These are phyloP conservation scores for Diadophis punctatus DNA, from an alignment of 2,113 vertebrate genomes.

Conservation along the genomic window DNA sequence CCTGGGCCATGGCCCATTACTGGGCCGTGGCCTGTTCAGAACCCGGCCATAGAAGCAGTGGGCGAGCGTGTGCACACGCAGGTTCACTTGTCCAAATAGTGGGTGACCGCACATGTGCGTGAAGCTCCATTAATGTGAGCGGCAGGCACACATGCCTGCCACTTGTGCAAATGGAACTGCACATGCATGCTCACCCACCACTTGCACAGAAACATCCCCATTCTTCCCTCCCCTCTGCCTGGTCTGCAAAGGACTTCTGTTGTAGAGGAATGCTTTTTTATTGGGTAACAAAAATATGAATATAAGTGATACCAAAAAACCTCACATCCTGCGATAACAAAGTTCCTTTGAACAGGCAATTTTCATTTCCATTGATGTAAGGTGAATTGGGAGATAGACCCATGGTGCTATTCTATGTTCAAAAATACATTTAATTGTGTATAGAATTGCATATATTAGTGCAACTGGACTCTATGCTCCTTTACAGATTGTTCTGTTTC, in stretches of 20 bases:
- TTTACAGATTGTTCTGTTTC: neutral
- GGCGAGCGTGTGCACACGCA: neutral
- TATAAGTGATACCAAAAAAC: neutral
- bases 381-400: neutral
- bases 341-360: neutral
- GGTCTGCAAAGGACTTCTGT: too few species aligned
- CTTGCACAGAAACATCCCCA: neutral
- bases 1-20: neutral
- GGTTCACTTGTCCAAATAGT: neutral
- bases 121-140: neutral
- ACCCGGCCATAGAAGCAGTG: neutral
- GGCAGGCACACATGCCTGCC: too few species aligned
- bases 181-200: fast-evolving
- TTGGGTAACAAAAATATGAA: neutral
- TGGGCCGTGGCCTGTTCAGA: fast-evolving
- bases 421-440: neutral
- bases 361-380: neutral
- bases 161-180: neutral
- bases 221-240: neutral
- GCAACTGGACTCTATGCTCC: neutral
- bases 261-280: neutral
- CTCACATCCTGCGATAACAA: too few species aligned
- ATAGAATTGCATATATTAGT: neutral
- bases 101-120: fast-evolving
- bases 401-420: neutral